Conservation (phyloP, 2,797 vertebrate genomes). For the Leptatherina wallacei region DNA sequence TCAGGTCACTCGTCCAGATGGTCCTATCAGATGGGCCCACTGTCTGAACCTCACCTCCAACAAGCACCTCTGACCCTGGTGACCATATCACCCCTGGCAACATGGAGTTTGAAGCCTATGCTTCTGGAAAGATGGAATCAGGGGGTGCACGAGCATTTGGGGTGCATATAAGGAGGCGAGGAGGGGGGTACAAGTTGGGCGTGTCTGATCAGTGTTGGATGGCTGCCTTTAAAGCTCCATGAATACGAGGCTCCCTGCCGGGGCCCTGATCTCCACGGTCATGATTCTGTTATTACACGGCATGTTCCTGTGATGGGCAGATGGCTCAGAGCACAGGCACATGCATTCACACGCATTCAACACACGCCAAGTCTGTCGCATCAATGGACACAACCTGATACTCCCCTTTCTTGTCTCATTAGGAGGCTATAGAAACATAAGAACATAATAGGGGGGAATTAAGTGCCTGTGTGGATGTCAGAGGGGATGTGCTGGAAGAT, state of each 20-base stretch:
- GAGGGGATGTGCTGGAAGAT: slow-evolving; percentile 70
- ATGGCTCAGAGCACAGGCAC: slow-evolving; percentile 91
- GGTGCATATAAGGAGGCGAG: slow-evolving; percentile 50
- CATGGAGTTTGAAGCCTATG: slow-evolving; percentile 81
- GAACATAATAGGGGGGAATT: slow-evolving; percentile 99
- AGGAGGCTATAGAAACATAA: slow-evolving; percentile 87
- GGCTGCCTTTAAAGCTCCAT: slow-evolving; percentile 93
- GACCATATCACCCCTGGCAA: slow-evolving; percentile 93
- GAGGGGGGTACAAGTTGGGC: slow-evolving; percentile 78
- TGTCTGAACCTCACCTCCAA: slow-evolving; percentile 95
- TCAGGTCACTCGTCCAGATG: slow-evolving; percentile 99
- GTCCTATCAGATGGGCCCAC: slow-evolving; percentile 96
- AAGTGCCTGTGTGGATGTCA: slow-evolving; percentile 94
- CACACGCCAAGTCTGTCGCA: slow-evolving; percentile 78
- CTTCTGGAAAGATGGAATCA: slow-evolving; percentile 42
- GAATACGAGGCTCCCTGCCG: slow-evolving; percentile 94
- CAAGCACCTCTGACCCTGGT: slow-evolving; percentile 93
- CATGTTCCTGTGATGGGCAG: slow-evolving; percentile 93
- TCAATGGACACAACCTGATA: slow-evolving; percentile 96
- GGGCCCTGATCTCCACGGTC: slow-evolving; percentile 86
- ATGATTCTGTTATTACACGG: slow-evolving; percentile 96
- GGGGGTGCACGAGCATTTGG: slow-evolving; percentile 42
- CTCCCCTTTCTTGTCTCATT: slow-evolving; percentile 96
- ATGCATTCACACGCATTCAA: slow-evolving; percentile 90
- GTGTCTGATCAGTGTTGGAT: slow-evolving; percentile 91